Evolutionary conservation across 1,140 invertebrate species (phyloP).

Genomic region (Anadara kagoshimensis): DNA sequence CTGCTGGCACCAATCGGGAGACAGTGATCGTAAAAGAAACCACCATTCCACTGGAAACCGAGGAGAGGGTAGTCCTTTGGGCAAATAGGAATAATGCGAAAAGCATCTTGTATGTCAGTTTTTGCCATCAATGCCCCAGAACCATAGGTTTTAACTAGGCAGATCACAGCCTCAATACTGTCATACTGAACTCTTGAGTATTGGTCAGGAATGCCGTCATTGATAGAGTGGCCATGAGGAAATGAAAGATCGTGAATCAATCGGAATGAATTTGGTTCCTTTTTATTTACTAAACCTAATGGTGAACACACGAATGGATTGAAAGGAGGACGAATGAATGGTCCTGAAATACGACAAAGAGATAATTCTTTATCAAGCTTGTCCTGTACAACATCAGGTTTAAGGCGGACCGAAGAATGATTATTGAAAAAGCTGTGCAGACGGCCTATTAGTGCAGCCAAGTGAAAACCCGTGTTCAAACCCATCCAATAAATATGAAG

Average conservation of each 20-base stretch:
- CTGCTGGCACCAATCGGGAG: constrained; percentile 39
- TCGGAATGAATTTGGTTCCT: constrained; percentile 11
- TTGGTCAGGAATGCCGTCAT: constrained; percentile 5
- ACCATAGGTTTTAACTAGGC: constrained; percentile 8
- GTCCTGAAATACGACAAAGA: constrained; percentile 3
- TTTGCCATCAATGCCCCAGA: constrained; percentile 22
- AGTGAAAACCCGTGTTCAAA: constrained; percentile 3
- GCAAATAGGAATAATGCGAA: constrained; percentile 19
- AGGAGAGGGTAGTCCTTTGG: constrained; percentile 6
- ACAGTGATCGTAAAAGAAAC: constrained; percentile 34
- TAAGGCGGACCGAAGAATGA: background rate
- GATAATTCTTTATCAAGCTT: constrained; percentile 31
- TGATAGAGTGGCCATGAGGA: constrained; percentile 18
- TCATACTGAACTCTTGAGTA: constrained; percentile 15
- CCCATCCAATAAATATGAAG: background rate
- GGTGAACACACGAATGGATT: constrained; percentile 8
- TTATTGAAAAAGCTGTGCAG: background rate
- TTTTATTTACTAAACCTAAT: constrained; percentile 19
- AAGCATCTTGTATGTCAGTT: too few species aligned
- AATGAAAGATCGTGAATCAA: constrained; percentile 36
- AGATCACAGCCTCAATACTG: constrained; percentile 13
- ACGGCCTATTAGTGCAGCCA: background rate
- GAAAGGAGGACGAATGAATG: constrained; percentile 5
- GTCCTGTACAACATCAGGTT: background rate
- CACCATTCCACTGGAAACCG: constrained; percentile 24